Evolutionary conservation across 2,888 invertebrate species (phyloP), one percentile per base, ranked within the genome.

Genomic region (Thumatha senex): DNA sequence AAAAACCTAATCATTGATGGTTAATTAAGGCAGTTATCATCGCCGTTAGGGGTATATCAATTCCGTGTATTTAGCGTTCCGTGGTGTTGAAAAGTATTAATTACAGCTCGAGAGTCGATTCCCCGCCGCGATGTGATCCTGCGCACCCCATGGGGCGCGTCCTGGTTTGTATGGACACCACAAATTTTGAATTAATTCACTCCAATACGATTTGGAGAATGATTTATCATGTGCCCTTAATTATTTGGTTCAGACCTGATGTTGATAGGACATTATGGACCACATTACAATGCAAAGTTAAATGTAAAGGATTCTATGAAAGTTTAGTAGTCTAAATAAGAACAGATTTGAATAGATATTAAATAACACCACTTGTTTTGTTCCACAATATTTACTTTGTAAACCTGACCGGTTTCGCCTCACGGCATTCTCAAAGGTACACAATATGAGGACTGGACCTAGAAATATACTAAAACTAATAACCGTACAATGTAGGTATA

Each of bases 11-110:
- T 56, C 63, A 65, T 62, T 56, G 57, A 52, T 41, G 46, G 46
- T 76, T 70, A 76, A 78, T 80, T 76, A 73, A 61, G 61, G 65
- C 70, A 76, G 67, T 81, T 80, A 81, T 62, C 31, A 64, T 54
- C 82, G 55, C 83, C 71, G 77, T 63, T 71, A 78, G 80, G 82
- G 71, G 77, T 63, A 67, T 67, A 61, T 54, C 60, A 65, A 66
- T 68, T 57, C 68, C 57, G 52, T 69, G 71, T 69, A 70, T 72
- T 78, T 76, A 77, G 69, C 69, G 75, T 62, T 51, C 54, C 40
- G 56, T 61, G 57, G 66, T 72, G 74, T 70, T 76, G 73, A 73
- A 76, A 79, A 74, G 67, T 82, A 78, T 82, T 86, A 84, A 84
- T 82, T 81, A 79, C 76, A 66, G 71, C 71, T 70, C 72, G 51